Evolutionary conservation across 2,797 vertebrate genomes (phyloP).

Genomic region (Cirrhinus mrigala): DNA sequence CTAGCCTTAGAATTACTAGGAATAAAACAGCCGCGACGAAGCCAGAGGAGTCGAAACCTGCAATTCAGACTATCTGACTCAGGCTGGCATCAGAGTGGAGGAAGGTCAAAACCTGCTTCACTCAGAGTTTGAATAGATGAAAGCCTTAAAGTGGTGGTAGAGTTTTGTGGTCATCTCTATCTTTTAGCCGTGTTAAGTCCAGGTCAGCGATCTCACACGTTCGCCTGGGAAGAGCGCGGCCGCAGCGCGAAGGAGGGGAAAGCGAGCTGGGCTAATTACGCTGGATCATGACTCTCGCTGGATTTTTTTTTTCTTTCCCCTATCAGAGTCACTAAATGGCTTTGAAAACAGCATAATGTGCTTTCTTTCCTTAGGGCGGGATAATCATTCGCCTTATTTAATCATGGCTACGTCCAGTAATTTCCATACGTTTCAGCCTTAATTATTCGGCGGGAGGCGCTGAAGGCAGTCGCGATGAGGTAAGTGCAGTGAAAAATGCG

Average conservation of each 20-base stretch:
- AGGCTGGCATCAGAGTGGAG: constrained; percentile 50
- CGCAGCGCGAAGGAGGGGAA: constrained; percentile 55
- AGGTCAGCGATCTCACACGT: constrained; percentile 73
- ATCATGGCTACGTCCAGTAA: constrained; percentile 79
- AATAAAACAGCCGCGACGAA: constrained; percentile 39
- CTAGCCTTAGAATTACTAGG: constrained; percentile 48
- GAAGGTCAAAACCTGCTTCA: constrained; percentile 63
- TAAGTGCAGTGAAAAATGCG: constrained; percentile 76
- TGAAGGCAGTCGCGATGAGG: constrained; percentile 71
- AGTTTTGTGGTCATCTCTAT: constrained; percentile 70
- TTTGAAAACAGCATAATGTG: constrained; percentile 76
- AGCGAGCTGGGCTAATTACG: constrained; percentile 75
- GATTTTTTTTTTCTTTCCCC: constrained; percentile 62
- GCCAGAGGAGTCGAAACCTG: constrained; percentile 52
- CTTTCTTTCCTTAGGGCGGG: constrained; percentile 75
- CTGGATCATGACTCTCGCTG: constrained; percentile 79
- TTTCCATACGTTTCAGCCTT: constrained; percentile 80
- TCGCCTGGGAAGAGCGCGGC: constrained; percentile 63
- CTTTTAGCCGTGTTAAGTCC: constrained; percentile 77
- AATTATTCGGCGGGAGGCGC: constrained; percentile 75
- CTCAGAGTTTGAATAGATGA: constrained; percentile 64
- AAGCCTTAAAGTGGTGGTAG: constrained; percentile 69
- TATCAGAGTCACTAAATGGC: constrained; percentile 67
- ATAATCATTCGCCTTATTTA: constrained; percentile 81
- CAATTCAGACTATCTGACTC: constrained; percentile 55